Percentiles rank a stretch among this genome's conserved stretches.
Evolutionary conservation across 2,797 vertebrate genomes (phyloP).

Genomic region (Scolopax rusticola): DNA sequence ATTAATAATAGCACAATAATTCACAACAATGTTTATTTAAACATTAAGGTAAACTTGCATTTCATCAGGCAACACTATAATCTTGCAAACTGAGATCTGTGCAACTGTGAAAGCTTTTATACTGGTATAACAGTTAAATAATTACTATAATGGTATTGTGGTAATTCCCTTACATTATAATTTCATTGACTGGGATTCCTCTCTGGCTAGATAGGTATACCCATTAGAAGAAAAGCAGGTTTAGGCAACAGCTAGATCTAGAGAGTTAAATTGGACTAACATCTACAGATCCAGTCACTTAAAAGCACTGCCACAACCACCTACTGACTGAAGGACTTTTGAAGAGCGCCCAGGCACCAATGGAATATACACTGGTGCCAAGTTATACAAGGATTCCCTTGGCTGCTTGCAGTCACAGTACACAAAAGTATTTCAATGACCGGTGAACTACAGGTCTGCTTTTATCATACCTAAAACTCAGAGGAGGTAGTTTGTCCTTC

Average conservation of each 20-base stretch:
- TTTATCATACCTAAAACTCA: background rate
- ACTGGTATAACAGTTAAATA: background rate
- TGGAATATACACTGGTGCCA: background rate
- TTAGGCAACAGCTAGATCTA: background rate
- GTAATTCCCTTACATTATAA: background rate
- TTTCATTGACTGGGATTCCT: background rate
- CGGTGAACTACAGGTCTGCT: background rate
- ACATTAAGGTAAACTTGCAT: background rate
- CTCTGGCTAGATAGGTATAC: background rate
- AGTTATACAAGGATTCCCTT: background rate
- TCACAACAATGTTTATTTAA: background rate
- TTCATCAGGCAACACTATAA: background rate
- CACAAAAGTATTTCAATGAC: background rate
- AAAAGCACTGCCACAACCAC: background rate
- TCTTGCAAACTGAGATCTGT: background rate
- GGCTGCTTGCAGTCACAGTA: background rate
- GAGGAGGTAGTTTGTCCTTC: background rate
- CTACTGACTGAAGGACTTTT: background rate
- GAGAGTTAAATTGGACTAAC: background rate
- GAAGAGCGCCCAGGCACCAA: background rate
- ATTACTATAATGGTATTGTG: background rate
- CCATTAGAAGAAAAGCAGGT: background rate
- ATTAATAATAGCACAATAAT: background rate
- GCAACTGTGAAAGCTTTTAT: background rate
- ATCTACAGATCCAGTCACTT: background rate